phyloP scores from a whole-genome alignment of 2,888 invertebrate species.

The Tiliacea citrago region DNA sequence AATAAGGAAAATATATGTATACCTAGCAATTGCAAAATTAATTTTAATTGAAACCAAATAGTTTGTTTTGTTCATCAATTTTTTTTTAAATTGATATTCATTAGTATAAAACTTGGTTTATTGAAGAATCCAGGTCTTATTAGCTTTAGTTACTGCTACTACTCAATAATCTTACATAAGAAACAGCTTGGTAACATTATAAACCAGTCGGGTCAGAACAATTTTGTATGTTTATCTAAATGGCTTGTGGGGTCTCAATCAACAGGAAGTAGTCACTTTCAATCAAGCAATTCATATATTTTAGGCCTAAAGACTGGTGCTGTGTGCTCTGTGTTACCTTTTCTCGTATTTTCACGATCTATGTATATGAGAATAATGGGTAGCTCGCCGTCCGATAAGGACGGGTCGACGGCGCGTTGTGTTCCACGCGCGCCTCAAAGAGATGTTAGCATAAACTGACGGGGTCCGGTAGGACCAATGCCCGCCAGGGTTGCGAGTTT shows the following conservation, averaged over 20 bases:
- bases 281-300: conserved; percentile 1
- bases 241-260: conserved; percentile 2
- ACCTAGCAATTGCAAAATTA: not conserved
- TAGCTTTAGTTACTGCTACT: not conserved
- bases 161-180: not conserved
- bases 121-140: conserved; percentile 1
- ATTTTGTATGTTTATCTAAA: not conserved
- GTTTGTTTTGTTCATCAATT: not conserved
- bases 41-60: not conserved
- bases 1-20: too few species aligned
- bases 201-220: not conserved
- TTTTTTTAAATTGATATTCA: not conserved
- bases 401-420: too few species aligned
- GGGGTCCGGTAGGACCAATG: too few species aligned
- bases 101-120: not conserved
- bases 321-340: too few species aligned
- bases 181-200: not conserved
- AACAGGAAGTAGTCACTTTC: conserved; percentile 19
- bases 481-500: too few species aligned
- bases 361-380: too few species aligned
- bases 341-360: too few species aligned
- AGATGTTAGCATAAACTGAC: too few species aligned
- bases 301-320: not conserved
- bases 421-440: too few species aligned
- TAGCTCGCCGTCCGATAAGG: too few species aligned